Percentiles rank a stretch among this genome's conserved stretches.
Evolutionary conservation across 2,113 vertebrate species (phyloP).

Genomic region (Cheirogaleus medius): DNA sequence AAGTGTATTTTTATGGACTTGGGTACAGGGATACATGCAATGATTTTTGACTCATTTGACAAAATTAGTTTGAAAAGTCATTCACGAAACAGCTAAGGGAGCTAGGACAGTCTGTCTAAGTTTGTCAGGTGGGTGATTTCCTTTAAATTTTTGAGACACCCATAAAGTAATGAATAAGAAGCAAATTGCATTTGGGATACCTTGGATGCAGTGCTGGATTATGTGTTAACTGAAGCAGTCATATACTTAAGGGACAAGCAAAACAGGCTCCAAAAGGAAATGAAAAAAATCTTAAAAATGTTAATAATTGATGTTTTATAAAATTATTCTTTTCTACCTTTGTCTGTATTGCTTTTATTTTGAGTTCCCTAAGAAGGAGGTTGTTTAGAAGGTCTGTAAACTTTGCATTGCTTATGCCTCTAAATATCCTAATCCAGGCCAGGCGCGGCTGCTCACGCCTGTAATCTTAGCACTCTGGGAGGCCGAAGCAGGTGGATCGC

Average conservation of each 20-base stretch:
- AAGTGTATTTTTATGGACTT: slow-evolving; percentile 39
- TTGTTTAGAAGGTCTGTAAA: background rate
- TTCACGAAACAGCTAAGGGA: background rate
- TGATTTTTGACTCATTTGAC: slow-evolving; percentile 29
- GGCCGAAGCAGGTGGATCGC: too few relatives aligned
- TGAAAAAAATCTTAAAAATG: background rate
- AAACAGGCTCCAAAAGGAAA: background rate
- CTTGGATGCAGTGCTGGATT: background rate
- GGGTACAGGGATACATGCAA: background rate
- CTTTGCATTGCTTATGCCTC: background rate
- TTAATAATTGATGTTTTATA: background rate
- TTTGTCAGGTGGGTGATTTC: background rate
- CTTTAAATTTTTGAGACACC: background rate
- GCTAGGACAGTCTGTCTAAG: background rate
- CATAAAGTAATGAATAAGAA: background rate
- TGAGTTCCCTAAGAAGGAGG: background rate
- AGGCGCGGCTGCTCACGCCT: too few relatives aligned
- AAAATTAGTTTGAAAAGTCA: slow-evolving; percentile 34
- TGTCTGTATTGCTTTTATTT: background rate
- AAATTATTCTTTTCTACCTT: background rate
- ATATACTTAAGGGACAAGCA: background rate
- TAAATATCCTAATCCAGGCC: background rate
- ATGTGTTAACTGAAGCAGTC: background rate
- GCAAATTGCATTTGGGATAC: background rate
- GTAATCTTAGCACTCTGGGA: too few relatives aligned